Evolutionary conservation across 2,888 invertebrate species (phyloP), one percentile per base, ranked within the genome.

Genomic region (Horisme vitalbata): DNA sequence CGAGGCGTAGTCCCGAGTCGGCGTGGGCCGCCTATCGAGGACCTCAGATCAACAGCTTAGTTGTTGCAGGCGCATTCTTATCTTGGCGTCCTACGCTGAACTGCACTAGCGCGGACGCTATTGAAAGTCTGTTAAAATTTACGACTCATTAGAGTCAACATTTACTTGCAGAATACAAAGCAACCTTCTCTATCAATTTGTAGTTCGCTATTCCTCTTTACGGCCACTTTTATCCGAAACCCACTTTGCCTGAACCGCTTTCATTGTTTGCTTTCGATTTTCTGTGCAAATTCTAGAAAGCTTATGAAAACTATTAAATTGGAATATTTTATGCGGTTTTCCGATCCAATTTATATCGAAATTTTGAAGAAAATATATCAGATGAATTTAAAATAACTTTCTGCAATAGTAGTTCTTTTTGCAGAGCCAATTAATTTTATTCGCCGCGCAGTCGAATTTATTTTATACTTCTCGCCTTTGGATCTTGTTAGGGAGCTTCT

Each of bases 1-100:
- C 55, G 47, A 65, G 66, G 64, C 61, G 65, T 54, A 74, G 73
- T 71, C 68, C 63, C 61, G 54, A 61, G 45, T 49, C 45, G 39
- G 70, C 73, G 80, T 79, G 71, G 77, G 78, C 48, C 41, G 71
- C 35, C 43, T 57, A 54, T 59, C 56, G 38, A 54, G 50, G 45
- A 36, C 15, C 50, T 47, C 38, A 28, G 49, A 55, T 57, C 56
- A 35, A 45, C 51, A 41, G 44, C 46, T 46, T 38, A 43, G 55
- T 53, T 53, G 46, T 52, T 47, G 36, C 46, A 58, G 51, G 55
- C 49, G 48, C 56, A 61, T 59, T 56, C 60, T 61, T 65, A 68
- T 66, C 63, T 59, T 20, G 41, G 41, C 63, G 55, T 61, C 71
- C 68, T 63, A 71, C 66, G 66, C 63, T 52, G 52, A 58, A 59